Evolutionary conservation across 2,888 invertebrate species (phyloP).

Genomic region (Amphipoea lucens): DNA sequence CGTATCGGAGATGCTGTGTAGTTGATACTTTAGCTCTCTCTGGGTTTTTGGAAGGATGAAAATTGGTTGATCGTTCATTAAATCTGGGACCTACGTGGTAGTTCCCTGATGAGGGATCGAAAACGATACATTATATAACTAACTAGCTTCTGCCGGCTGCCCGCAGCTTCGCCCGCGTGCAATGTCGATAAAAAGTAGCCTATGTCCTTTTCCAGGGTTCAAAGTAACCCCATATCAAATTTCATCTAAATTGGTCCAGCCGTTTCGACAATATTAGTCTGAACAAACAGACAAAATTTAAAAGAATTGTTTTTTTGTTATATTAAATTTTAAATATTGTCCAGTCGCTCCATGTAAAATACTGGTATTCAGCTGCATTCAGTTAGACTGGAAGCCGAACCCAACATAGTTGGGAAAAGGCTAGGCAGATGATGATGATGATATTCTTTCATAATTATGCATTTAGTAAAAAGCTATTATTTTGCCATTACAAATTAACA

Average conservation of each 20-base stretch:
- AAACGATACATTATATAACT: too few species aligned
- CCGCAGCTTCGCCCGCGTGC: background rate
- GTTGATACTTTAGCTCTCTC: constrained; percentile 18
- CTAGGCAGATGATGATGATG: too few species aligned
- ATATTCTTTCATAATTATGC: too few species aligned
- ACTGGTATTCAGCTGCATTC: background rate
- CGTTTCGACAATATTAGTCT: background rate
- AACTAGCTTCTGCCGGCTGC: background rate
- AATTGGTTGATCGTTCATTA: background rate
- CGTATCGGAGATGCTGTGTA: constrained; percentile 43
- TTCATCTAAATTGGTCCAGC: background rate
- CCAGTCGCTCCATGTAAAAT: background rate
- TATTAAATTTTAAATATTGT: too few species aligned
- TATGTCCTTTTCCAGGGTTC: background rate
- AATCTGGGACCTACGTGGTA: background rate
- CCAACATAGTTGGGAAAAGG: too few species aligned
- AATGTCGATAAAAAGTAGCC: too few species aligned
- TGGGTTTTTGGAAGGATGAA: background rate
- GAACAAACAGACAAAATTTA: too few species aligned
- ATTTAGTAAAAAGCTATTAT: too few species aligned
- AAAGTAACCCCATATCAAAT: background rate
- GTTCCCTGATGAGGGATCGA: background rate
- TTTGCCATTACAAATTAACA: too few species aligned
- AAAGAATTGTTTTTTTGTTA: too few species aligned
- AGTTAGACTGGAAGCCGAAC: too few species aligned